phyloP scores from a whole-genome alignment of 92 coral and sea anemone species.

The Siderastrea siderea region DNA sequence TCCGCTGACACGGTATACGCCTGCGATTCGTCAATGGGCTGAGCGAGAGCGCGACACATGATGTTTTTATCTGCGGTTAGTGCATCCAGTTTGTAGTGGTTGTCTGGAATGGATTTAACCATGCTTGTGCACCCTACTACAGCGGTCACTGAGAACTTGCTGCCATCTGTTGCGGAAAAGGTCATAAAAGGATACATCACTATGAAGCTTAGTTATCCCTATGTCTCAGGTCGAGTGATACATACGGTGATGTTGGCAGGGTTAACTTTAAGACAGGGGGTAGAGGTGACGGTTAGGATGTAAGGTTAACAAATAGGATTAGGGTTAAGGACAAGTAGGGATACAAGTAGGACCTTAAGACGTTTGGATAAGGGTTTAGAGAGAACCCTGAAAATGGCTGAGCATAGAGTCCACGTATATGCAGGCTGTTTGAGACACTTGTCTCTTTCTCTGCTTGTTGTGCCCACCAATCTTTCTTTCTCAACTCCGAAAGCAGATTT shows the following conservation, averaged over 20 bases:
- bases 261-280: not conserved
- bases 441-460: too few relatives aligned
- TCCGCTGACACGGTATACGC: conserved; percentile 57
- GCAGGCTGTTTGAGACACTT: too few relatives aligned
- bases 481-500: too few relatives aligned
- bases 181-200: not conserved
- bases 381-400: too few relatives aligned
- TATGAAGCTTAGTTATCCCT: too few relatives aligned
- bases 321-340: not conserved
- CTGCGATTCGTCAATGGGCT: not conserved
- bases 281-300: not conserved
- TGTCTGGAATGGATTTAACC: conserved; percentile 9
- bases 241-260: not conserved
- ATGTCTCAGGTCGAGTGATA: not conserved
- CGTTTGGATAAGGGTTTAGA: too few relatives aligned
- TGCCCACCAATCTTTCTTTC: too few relatives aligned
- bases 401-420: too few relatives aligned
- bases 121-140: conserved; percentile 29
- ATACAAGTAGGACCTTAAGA: not conserved
- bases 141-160: not conserved
- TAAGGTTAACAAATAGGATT: not conserved
- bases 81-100: conserved; percentile 21
- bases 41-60: conserved; percentile 44
- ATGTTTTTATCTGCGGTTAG: not conserved
- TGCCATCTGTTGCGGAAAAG: not conserved